Base-by-base conservation (phyloP, 2,113 vertebrate species). In the Galemys pyrenaicus region DNA sequence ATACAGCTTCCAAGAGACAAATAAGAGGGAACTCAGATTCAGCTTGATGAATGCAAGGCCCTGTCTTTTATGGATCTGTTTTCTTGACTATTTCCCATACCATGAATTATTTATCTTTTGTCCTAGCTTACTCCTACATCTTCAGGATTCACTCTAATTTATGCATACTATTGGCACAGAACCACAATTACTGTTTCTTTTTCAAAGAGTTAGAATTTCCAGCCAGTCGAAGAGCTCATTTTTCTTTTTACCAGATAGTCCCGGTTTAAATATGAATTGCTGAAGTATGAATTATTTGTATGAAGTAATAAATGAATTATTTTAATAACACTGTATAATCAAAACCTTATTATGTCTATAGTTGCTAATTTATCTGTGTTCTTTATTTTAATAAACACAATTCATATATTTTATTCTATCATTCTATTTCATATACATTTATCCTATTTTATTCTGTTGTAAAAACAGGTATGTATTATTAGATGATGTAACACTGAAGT, bases 201-300 rank as follows among this genome's bases (percentile, higher is more conserved):
- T 73, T 86, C 91, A 92, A 67, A 68, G 49, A 91, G 71, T 37
- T 81, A 32, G 67, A 85, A 89, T 87, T 78, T 89, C 4, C 39
- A 81, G 32, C 51, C 58, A 73, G 67, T 44, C 64, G 56, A 64
- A 95, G 15, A 86, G n/a, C 6, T 64, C 15, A 56, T 39, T 51
- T 16, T 46, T 26, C 37, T 1, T 4, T 4, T 1, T 15, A 19
- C 6, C 22, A 37, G 17, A 35, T 46, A 65, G 26, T 95, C 15
- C 22, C 26, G 71, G 4, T 78, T 91, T 89, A 80, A 92, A 88
- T 78, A 70, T 41, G 85, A 89, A 37, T 49, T 74, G 10, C 26
- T 70, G 68, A 74, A 51, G 16, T 81, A 11, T 87, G n/a, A n/a
- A n/a, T n/a, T n/a, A n/a, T n/a, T n/a, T n/a, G n/a, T n/a, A n/a